phyloP scores from a whole-genome alignment of 2,888 invertebrate species.

The Epistrophe eligans region DNA sequence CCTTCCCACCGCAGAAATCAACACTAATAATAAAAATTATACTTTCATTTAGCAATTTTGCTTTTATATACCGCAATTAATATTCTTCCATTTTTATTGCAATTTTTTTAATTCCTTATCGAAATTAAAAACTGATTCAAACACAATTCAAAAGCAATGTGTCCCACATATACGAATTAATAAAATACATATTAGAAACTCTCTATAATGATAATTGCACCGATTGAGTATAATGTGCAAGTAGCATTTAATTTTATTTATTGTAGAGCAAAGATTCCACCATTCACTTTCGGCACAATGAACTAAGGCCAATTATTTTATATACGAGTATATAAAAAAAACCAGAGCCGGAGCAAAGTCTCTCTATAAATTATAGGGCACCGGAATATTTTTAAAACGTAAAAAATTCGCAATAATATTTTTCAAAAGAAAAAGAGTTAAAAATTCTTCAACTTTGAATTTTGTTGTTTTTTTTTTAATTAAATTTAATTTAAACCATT shows the following conservation, averaged over 20 bases:
- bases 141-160: conserved; percentile 24
- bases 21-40: background rate
- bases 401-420: no score
- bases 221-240: background rate
- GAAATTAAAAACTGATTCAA: conserved; percentile 9
- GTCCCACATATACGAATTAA: conserved; percentile 16
- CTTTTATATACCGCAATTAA: background rate
- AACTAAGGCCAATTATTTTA: conserved; percentile 14
- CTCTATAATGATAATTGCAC: background rate
- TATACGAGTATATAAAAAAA: background rate
- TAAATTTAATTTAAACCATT: no score
- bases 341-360: background rate
- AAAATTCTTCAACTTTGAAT: no score
- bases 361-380: background rate
- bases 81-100: background rate
- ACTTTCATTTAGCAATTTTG: background rate
- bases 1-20: background rate
- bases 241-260: conserved; percentile 44
- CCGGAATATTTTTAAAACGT: background rate
- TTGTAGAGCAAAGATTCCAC: conserved; percentile 17
- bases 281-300: conserved; percentile 33
- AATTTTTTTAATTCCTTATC: conserved; percentile 4
- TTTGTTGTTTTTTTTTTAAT: no score
- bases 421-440: no score
- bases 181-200: conserved; percentile 7